A percentile compares a stretch with the other conserved stretches of the same genome.
These are phyloP conservation scores for Protobothrops mucrosquamatus DNA, from an alignment of 2,113 vertebrate genomes.

Conservation along the genomic window DNA sequence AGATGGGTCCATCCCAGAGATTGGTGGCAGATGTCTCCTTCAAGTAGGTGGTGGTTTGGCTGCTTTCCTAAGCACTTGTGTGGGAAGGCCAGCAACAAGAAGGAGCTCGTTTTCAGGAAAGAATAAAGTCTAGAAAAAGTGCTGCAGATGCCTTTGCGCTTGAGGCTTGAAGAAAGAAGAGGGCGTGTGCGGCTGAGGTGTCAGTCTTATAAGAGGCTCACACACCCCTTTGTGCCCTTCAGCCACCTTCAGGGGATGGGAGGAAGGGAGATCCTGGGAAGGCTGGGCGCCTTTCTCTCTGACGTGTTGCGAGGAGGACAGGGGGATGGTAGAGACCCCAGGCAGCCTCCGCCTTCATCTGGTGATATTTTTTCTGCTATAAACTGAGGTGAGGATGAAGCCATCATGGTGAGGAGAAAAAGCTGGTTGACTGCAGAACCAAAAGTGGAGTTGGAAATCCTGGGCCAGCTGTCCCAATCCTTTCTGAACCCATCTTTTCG, in stretches of 20 bases:
- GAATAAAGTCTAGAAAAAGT: not conserved
- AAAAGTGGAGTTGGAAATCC: not conserved
- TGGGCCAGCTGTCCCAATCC: not conserved
- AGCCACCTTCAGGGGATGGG: not conserved
- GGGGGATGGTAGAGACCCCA: not conserved
- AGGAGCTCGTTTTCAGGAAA: fast-evolving
- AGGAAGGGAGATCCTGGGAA: not conserved
- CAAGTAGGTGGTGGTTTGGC: too few species aligned
- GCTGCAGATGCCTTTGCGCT: not conserved
- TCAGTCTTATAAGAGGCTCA: not conserved
- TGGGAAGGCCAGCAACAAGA: not conserved
- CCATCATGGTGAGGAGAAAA: not conserved
- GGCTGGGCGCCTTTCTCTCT: not conserved
- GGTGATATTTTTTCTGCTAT: not conserved
- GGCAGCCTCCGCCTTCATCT: too few species aligned
- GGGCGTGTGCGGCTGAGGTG: not conserved
- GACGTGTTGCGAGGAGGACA: not conserved
- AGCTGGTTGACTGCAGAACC: not conserved
- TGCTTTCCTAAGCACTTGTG: not conserved
- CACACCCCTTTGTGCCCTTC: not conserved
- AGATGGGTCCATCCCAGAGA: not conserved
- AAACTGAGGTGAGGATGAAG: not conserved
- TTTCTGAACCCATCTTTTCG: not conserved
- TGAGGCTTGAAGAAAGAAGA: not conserved
- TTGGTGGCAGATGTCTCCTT: not conserved